Evolutionary conservation across 2,888 invertebrate species (phyloP).

Genomic region (Eupithecia abbreviata): DNA sequence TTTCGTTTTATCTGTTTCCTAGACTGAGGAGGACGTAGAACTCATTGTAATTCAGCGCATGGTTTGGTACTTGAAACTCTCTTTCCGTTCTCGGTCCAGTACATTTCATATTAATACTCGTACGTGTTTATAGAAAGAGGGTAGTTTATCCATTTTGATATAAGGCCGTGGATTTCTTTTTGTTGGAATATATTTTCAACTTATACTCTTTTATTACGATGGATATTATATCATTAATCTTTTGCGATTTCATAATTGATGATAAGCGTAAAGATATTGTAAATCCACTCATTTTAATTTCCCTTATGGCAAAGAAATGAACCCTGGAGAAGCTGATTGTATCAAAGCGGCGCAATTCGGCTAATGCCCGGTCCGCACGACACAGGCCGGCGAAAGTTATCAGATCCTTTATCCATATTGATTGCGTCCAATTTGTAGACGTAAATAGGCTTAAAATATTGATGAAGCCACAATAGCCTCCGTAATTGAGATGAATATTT

Average conservation of each 20-base stretch:
- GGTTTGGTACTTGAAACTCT: conserved; percentile 56
- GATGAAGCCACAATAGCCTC: conserved; percentile 30
- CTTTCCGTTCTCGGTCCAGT: conserved; percentile 56
- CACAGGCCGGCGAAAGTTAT: conserved; percentile 37
- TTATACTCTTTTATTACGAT: conserved; percentile 22
- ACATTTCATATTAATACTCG: conserved; percentile 55
- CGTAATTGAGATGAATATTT: conserved; percentile 23
- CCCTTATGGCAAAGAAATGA: not conserved
- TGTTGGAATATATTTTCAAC: conserved; percentile 30
- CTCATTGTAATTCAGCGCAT: conserved; percentile 63
- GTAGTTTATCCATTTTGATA: conserved; percentile 37
- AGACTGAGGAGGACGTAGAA: conserved; percentile 45
- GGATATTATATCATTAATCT: not conserved
- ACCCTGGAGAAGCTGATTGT: conserved; percentile 16
- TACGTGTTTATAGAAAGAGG: conserved; percentile 51
- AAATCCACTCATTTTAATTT: not conserved
- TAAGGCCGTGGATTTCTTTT: conserved; percentile 34
- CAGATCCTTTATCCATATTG: conserved; percentile 54
- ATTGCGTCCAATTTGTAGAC: conserved; percentile 57
- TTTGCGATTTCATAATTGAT: not conserved
- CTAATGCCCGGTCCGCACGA: conserved; percentile 22
- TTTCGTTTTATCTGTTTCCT: conserved; percentile 39
- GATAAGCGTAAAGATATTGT: not conserved
- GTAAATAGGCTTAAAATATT: conserved; percentile 45
- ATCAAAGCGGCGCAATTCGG: conserved; percentile 17